Evolutionary conservation across 2,113 vertebrate genomes (phyloP).

Genomic region (Poicephalus meyeri): DNA sequence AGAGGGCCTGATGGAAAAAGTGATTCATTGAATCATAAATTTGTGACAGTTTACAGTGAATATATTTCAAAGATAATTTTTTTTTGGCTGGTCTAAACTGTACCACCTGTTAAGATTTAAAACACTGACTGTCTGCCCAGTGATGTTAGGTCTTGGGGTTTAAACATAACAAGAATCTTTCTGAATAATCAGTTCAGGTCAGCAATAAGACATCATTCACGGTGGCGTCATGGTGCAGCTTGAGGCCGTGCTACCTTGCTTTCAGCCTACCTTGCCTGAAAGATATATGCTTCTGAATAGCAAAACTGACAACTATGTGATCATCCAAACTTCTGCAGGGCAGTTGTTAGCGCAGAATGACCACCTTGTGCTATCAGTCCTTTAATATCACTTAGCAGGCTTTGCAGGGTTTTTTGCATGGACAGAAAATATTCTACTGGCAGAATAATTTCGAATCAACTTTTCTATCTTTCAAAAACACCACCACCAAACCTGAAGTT

Average conservation of each 20-base stretch:
- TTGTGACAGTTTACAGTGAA: background rate
- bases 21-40: background rate
- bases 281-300: constrained; percentile 15
- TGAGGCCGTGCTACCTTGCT: background rate
- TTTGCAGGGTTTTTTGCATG: background rate
- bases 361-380: background rate
- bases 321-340: constrained; percentile 8
- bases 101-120: constrained; percentile 27
- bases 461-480: background rate
- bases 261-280: background rate
- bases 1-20: background rate
- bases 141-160: background rate
- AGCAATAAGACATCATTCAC: constrained; percentile 37
- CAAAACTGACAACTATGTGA: constrained; percentile 28
- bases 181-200: constrained; percentile 38
- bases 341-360: background rate
- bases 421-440: background rate
- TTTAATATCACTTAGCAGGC: background rate
- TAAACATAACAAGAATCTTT: background rate
- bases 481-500: background rate
- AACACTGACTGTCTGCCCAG: background rate
- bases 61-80: background rate
- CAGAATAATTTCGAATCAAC: background rate
- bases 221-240: background rate
- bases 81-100: background rate